These are phyloP conservation scores for Morinoia aosen DNA, from an alignment of 2,888 invertebrate genomes.

Conservation along the genomic window DNA sequence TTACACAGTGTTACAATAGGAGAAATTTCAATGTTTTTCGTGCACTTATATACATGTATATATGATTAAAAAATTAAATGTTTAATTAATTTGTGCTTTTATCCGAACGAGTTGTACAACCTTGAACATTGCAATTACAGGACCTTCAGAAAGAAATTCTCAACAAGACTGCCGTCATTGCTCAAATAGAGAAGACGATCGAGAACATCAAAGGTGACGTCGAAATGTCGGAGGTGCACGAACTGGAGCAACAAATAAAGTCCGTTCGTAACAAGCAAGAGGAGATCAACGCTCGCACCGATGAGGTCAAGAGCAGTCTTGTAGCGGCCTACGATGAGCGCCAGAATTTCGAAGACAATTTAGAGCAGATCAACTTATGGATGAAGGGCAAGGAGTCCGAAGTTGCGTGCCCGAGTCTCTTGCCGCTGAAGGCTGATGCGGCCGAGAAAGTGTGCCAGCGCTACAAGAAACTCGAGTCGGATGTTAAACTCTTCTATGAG, in stretches of 20 bases:
- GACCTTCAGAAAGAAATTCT: conserved; percentile 86
- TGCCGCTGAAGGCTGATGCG: conserved; percentile 82
- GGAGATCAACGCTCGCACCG: conserved; percentile 80
- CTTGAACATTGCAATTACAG: conserved; percentile 69
- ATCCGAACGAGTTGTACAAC: conserved; percentile 30
- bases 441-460: conserved; percentile 86
- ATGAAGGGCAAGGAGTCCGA: conserved; percentile 83
- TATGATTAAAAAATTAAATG: not conserved
- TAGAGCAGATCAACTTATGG: conserved; percentile 87
- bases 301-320: conserved; percentile 82
- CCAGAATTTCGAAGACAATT: conserved; percentile 82
- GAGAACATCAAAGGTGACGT: conserved; percentile 87
- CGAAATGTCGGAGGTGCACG: conserved; percentile 86
- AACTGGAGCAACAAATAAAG: conserved; percentile 81
- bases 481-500: conserved; percentile 64
- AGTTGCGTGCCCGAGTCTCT: conserved; percentile 75
- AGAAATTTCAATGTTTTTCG: not conserved
- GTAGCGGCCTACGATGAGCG: conserved; percentile 78
- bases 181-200: conserved; percentile 83
- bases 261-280: conserved; percentile 83
- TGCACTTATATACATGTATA: not conserved
- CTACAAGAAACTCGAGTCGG: conserved; percentile 78
- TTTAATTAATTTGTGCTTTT: not conserved
- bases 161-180: conserved; percentile 82
- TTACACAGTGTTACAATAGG: not conserved